These are phyloP conservation scores for Poeciliopsis gracilis DNA, from an alignment of 2,797 vertebrate species.

Conservation along the genomic window DNA sequence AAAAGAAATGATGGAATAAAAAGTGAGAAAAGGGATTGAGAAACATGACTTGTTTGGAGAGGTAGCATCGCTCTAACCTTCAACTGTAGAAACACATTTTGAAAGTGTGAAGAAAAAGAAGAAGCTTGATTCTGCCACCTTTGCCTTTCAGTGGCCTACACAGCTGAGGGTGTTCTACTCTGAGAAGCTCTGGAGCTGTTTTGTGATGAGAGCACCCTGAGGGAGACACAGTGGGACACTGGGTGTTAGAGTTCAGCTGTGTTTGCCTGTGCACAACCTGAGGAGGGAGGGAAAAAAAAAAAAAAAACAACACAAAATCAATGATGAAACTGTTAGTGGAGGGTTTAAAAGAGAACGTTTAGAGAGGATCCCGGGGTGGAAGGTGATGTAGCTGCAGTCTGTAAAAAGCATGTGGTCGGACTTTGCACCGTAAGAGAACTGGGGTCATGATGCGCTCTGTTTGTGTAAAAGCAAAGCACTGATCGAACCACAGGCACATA, in stretches of 20 bases:
- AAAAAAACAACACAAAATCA: slow-evolving; percentile 82
- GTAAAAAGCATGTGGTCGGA: slow-evolving; percentile 79
- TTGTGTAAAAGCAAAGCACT: slow-evolving; percentile 51
- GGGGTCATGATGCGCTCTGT: slow-evolving; percentile 58
- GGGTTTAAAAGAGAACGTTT: slow-evolving; percentile 81
- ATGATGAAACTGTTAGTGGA: slow-evolving; percentile 84
- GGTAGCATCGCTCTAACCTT: slow-evolving; percentile 68
- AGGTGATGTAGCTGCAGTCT: slow-evolving; percentile 78
- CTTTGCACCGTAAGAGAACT: slow-evolving; percentile 62
- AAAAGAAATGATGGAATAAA: slow-evolving; percentile 48
- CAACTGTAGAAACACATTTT: slow-evolving; percentile 68
- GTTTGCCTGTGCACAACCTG: slow-evolving; percentile 78
- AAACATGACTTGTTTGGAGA: slow-evolving; percentile 72
- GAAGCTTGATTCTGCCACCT: slow-evolving; percentile 74
- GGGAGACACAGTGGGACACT: slow-evolving; percentile 78
- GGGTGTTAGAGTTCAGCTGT: slow-evolving; percentile 82
- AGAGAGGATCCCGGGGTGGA: slow-evolving; percentile 81
- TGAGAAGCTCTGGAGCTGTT: slow-evolving; percentile 77
- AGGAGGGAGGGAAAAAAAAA: slow-evolving; percentile 56
- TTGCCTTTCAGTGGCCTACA: slow-evolving; percentile 76
- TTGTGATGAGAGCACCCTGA: slow-evolving; percentile 78
- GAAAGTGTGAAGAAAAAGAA: slow-evolving; percentile 62
- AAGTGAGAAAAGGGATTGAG: slow-evolving; percentile 55
- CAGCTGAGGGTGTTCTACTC: slow-evolving; percentile 75
- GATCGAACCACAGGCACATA: slow-evolving; percentile 53